Percentiles rank a stretch among this genome's conserved stretches.
Conservation (phyloP, 2,888 invertebrate species). For the Eupsilia transversa region DNA sequence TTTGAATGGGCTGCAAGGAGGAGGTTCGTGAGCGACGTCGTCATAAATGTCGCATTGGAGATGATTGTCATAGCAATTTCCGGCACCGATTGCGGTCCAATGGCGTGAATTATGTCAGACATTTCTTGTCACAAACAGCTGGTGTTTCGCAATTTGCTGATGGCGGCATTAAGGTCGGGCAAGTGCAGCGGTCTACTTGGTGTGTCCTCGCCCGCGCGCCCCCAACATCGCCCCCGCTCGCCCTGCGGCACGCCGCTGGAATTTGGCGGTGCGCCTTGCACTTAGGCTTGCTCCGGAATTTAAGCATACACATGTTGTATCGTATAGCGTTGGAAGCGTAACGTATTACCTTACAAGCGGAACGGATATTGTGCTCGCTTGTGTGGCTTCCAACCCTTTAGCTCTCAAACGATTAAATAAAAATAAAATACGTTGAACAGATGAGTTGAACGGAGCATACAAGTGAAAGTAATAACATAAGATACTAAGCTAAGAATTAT, state of each 20-base stretch:
- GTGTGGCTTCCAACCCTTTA: conserved; percentile 48
- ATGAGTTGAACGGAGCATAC: conserved; percentile 21
- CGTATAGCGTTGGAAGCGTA: conserved; percentile 68
- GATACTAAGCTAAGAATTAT: neutral
- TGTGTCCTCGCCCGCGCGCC: conserved; percentile 60
- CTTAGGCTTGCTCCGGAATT: conserved; percentile 79
- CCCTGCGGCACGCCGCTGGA: conserved; percentile 85
- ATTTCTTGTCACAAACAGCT: conserved; percentile 88
- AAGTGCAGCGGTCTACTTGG: conserved; percentile 84
- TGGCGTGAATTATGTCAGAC: conserved; percentile 85
- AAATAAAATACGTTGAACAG: conserved; percentile 46
- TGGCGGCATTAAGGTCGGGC: conserved; percentile 87
- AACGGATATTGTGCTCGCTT: conserved; percentile 62
- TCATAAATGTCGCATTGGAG: conserved; percentile 71
- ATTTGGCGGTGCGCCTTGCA: conserved; percentile 88
- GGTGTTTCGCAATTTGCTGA: conserved; percentile 90
- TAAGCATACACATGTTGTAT: conserved; percentile 71
- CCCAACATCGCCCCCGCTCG: conserved; percentile 63
- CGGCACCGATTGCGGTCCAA: conserved; percentile 79
- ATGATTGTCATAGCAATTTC: conserved; percentile 81
- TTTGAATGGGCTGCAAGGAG: conserved; percentile 53
- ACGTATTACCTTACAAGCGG: conserved; percentile 72
- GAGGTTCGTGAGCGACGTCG: conserved; percentile 56
- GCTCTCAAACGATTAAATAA: conserved; percentile 60
- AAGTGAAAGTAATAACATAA: conserved; percentile 11